Evolutionary conservation across 2,888 invertebrate species (phyloP).

Genomic region (Drosophila infuscata): DNA sequence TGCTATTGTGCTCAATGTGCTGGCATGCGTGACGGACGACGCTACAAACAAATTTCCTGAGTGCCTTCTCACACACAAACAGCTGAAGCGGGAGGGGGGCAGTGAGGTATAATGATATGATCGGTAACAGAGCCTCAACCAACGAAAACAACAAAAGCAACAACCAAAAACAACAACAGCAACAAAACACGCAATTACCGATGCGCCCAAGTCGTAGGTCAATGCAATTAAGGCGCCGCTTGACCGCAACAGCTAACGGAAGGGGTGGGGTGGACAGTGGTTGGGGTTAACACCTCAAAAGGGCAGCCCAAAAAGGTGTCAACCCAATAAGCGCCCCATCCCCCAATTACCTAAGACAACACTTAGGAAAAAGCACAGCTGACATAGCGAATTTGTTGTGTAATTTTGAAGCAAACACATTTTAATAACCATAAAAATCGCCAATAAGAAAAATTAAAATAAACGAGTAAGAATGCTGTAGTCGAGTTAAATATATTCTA

Average conservation of each 20-base stretch:
- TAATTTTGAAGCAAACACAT: not conserved
- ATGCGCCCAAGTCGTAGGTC: conserved; percentile 57
- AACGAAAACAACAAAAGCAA: conserved; percentile 30
- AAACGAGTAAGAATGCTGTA: too few relatives aligned
- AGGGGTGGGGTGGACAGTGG: not conserved
- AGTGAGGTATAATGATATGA: conserved; percentile 41
- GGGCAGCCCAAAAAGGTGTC: conserved; percentile 8
- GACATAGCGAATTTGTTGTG: not conserved
- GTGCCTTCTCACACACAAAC: conserved; percentile 50
- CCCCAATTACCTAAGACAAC: not conserved
- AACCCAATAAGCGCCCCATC: not conserved
- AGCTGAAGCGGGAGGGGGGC: not conserved
- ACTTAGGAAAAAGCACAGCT: not conserved
- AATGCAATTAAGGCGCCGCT: conserved; percentile 67
- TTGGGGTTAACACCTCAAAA: conserved; percentile 8
- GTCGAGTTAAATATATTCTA: too few relatives aligned
- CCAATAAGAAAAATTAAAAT: not conserved
- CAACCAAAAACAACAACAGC: conserved; percentile 16
- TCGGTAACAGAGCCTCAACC: conserved; percentile 52
- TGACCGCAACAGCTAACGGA: conserved; percentile 33
- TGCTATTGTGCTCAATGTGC: conserved; percentile 78
- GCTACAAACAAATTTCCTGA: conserved; percentile 77
- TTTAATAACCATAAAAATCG: too few relatives aligned
- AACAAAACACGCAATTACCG: conserved; percentile 56
- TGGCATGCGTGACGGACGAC: conserved; percentile 82